These are phyloP conservation scores for Drosophila neocordata DNA, from an alignment of 1,140 invertebrate genomes.

Conservation along the genomic window DNA sequence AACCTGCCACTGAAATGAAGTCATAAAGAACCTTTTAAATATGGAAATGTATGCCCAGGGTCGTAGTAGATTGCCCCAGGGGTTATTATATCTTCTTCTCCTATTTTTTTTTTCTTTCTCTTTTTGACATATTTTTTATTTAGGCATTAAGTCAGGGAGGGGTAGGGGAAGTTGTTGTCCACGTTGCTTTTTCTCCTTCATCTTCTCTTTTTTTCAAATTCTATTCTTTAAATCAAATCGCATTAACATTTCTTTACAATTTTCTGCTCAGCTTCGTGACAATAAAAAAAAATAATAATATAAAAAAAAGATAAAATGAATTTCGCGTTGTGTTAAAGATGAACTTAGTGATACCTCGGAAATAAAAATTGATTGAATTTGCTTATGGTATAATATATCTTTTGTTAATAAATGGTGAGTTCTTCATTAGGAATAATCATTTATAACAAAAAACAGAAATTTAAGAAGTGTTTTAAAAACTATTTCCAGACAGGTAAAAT, in stretches of 20 bases:
- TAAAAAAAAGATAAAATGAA: not conserved
- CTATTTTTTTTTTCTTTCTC: not conserved
- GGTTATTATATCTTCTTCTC: conserved; percentile 14
- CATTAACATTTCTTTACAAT: conserved; percentile 82
- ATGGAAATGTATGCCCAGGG: conserved; percentile 70
- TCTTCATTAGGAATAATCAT: too few species aligned
- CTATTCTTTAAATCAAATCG: conserved; percentile 80
- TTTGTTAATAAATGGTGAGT: too few species aligned
- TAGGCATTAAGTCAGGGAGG: conserved; percentile 10
- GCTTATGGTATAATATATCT: too few species aligned
- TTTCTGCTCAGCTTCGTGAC: conserved; percentile 74
- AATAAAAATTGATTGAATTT: not conserved
- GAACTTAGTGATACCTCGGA: not conserved
- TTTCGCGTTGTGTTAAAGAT: not conserved
- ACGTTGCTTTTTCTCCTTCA: conserved; percentile 11
- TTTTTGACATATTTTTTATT: conserved; percentile 4
- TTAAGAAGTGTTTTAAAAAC: too few species aligned
- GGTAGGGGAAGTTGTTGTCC: conserved; percentile 8
- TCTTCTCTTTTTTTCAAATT: conserved; percentile 23
- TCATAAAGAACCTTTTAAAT: conserved; percentile 74
- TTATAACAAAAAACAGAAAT: too few species aligned
- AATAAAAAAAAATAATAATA: conserved; percentile 33
- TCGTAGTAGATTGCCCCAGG: conserved; percentile 48
- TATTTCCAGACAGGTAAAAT: too few species aligned
- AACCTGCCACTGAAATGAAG: conserved; percentile 71